Percentiles rank a stretch among this genome's conserved stretches.
These are phyloP conservation scores for Athalia rosae DNA, from an alignment of 2,888 invertebrate genomes.

Conservation along the genomic window DNA sequence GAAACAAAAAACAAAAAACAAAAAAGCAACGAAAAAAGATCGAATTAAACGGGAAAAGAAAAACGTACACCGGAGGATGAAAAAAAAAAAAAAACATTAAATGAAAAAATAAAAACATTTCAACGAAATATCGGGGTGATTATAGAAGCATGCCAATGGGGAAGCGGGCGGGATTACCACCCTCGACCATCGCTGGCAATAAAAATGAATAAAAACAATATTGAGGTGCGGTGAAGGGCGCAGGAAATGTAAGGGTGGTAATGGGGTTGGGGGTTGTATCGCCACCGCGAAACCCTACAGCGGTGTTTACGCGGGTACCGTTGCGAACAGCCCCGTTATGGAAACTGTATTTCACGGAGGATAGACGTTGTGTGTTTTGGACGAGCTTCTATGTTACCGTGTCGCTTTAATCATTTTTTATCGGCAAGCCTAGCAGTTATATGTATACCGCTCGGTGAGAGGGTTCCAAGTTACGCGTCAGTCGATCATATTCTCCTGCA, in stretches of 20 bases:
- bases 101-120: constrained; percentile 4
- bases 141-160: constrained; percentile 33
- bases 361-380: constrained; percentile 23
- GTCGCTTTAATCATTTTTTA: constrained; percentile 40
- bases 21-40: neutral
- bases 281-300: neutral
- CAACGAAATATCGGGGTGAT: constrained; percentile 36
- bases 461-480: neutral
- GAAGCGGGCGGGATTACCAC: constrained; percentile 23
- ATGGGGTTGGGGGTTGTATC: constrained; percentile 18
- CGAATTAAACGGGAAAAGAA: neutral
- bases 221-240: constrained; percentile 12
- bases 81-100: neutral
- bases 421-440: neutral
- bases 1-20: too few species aligned
- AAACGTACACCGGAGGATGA: neutral
- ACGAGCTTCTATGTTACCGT: constrained; percentile 19
- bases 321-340: constrained; percentile 22
- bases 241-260: neutral
- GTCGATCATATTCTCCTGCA: neutral
- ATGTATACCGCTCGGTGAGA: neutral
- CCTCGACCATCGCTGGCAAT: constrained; percentile 28
- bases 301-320: constrained; percentile 29
- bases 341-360: constrained; percentile 39
- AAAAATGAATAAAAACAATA: constrained; percentile 45